Evolutionary conservation across 2,113 vertebrate genomes (phyloP).

Genomic region (Onychorhynchus coronatus): DNA sequence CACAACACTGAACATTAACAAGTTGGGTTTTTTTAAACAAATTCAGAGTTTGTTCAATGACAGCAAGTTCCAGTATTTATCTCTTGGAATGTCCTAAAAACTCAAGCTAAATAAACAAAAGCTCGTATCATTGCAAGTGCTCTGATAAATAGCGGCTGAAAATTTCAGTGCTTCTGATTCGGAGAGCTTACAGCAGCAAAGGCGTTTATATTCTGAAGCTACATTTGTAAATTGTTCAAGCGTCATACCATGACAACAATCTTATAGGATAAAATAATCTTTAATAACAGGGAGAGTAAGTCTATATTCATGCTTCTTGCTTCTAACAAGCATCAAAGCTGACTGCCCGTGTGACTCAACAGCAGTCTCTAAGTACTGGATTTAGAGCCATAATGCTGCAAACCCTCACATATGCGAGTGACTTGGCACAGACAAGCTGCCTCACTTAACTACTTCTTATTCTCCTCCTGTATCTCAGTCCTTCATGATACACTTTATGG

Average conservation of each 20-base stretch:
- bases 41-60: neutral
- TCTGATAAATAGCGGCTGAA: slow-evolving; percentile 36
- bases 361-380: neutral
- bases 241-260: slow-evolving; percentile 10
- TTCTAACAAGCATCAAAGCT: slow-evolving; percentile 23
- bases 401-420: neutral
- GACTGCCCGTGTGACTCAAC: neutral
- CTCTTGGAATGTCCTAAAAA: neutral
- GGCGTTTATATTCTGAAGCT: slow-evolving; percentile 7
- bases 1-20: neutral
- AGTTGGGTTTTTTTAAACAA: neutral
- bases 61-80: neutral
- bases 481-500: neutral
- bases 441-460: neutral
- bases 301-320: slow-evolving; percentile 21
- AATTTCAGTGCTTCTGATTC: neutral
- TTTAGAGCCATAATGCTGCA: neutral
- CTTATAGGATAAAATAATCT: slow-evolving; percentile 53
- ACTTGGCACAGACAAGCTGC: neutral
- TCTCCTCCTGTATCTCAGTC: neutral
- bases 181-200: slow-evolving; percentile 2
- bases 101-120: slow-evolving; percentile 39
- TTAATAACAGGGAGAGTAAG: slow-evolving; percentile 45
- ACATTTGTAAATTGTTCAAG: slow-evolving; percentile 19
- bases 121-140: neutral